These are phyloP conservation scores for Anguilla obscura DNA, from an alignment of 2,797 vertebrate species.

Conservation along the genomic window DNA sequence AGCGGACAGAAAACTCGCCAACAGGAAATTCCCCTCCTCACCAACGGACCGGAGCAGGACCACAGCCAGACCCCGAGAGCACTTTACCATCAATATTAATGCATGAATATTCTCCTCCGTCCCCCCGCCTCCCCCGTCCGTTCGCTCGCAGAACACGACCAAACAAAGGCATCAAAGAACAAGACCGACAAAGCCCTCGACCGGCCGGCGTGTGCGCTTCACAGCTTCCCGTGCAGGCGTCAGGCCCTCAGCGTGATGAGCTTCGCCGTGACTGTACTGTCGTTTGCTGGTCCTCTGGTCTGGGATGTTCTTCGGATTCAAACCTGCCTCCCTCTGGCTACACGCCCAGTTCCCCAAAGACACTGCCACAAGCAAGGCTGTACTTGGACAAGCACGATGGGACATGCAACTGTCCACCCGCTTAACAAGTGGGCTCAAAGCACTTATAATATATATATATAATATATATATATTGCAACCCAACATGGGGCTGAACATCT, in stretches of 20 bases:
- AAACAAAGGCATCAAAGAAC: not conserved
- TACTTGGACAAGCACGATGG: not conserved
- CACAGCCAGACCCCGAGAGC: not conserved
- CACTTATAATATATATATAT: too few species aligned
- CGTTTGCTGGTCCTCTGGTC: not conserved
- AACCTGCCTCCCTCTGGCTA: not conserved
- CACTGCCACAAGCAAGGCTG: not conserved
- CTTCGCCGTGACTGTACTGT: not conserved
- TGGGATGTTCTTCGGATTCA: not conserved
- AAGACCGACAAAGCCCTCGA: not conserved
- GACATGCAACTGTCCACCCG: not conserved
- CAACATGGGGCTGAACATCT: not conserved
- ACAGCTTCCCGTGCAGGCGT: not conserved
- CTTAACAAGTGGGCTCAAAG: not conserved
- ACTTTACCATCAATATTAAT: constrained; percentile 12
- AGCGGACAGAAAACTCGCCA: not conserved
- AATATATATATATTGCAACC: not conserved
- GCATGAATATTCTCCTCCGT: not conserved
- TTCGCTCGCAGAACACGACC: not conserved
- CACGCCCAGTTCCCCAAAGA: not conserved
- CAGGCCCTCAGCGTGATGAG: not conserved
- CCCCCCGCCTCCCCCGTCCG: not conserved
- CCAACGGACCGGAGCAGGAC: not conserved
- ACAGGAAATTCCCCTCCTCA: not conserved
- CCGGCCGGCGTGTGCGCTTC: not conserved